Conservation (phyloP, 2,113 vertebrate genomes). For the Caloenas nicobarica region DNA sequence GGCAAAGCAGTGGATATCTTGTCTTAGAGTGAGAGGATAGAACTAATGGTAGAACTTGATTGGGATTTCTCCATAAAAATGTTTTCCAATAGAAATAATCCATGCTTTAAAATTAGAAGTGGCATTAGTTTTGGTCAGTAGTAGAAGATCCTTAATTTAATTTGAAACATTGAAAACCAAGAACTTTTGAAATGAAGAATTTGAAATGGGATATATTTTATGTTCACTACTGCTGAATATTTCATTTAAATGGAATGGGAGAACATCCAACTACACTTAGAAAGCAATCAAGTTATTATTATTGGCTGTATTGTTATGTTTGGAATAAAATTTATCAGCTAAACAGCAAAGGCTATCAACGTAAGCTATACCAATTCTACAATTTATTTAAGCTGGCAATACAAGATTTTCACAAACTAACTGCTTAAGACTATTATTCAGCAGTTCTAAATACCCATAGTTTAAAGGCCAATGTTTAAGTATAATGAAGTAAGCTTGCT, state of each 20-base stretch:
- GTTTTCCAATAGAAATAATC: not conserved
- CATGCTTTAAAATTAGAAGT: not conserved
- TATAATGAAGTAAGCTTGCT: not conserved
- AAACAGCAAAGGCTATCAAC: not conserved
- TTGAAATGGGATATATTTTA: not conserved
- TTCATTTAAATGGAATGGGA: not conserved
- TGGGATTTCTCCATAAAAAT: not conserved
- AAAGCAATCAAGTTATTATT: not conserved
- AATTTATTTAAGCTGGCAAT: conserved; percentile 6
- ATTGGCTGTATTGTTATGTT: not conserved
- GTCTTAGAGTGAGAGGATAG: not conserved
- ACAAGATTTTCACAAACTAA: not conserved
- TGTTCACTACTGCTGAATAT: not conserved
- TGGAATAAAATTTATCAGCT: not conserved
- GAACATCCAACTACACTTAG: not conserved
- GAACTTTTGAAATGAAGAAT: not conserved
- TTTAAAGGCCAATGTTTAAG: conserved; percentile 32
- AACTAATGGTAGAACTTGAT: not conserved
- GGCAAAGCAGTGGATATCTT: not conserved
- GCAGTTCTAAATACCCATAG: not conserved
- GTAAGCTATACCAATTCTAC: not conserved
- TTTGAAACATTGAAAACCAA: not conserved
- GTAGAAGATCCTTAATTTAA: not conserved
- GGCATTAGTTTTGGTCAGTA: not conserved
- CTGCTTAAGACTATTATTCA: not conserved